Percentiles rank a stretch among this genome's conserved stretches.
These are phyloP conservation scores for Hippopotamyrus pictus DNA, from an alignment of 2,797 vertebrate species.

Conservation along the genomic window DNA sequence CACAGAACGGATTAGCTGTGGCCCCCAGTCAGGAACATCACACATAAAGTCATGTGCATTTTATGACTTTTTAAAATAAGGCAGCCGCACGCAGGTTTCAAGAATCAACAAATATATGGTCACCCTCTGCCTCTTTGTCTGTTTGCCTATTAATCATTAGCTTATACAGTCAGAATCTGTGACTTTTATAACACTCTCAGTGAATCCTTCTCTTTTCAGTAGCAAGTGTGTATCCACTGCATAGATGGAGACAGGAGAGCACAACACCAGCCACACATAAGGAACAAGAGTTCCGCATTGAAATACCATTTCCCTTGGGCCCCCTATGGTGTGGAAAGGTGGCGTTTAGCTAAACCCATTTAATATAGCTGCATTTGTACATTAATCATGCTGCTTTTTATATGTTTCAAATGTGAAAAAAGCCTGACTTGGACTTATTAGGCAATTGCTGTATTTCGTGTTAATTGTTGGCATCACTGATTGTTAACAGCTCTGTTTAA, in stretches of 20 bases:
- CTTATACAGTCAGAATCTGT: conserved; percentile 37
- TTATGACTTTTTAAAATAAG: conserved; percentile 46
- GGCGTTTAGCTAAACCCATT: neutral
- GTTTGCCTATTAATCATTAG: conserved; percentile 39
- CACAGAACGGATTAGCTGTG: conserved; percentile 36
- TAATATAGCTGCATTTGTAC: neutral
- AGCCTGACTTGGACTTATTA: neutral
- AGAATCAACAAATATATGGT: conserved; percentile 43
- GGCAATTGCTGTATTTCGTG: neutral
- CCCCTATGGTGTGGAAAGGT: neutral
- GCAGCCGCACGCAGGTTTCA: conserved; percentile 45
- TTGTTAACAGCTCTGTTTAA: neutral
- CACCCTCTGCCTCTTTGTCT: conserved; percentile 38
- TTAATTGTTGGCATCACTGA: neutral
- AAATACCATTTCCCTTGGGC: neutral
- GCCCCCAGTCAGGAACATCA: conserved; percentile 16
- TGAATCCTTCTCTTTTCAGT: neutral
- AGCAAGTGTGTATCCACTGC: neutral
- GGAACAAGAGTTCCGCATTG: neutral
- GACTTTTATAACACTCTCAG: neutral
- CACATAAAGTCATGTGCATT: conserved; percentile 19
- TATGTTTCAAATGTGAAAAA: neutral
- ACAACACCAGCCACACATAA: neutral
- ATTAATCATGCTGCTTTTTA: neutral
- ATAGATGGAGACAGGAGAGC: neutral